phyloP scores from a whole-genome alignment of 2,888 invertebrate species.

The Mythimna albipuncta region DNA sequence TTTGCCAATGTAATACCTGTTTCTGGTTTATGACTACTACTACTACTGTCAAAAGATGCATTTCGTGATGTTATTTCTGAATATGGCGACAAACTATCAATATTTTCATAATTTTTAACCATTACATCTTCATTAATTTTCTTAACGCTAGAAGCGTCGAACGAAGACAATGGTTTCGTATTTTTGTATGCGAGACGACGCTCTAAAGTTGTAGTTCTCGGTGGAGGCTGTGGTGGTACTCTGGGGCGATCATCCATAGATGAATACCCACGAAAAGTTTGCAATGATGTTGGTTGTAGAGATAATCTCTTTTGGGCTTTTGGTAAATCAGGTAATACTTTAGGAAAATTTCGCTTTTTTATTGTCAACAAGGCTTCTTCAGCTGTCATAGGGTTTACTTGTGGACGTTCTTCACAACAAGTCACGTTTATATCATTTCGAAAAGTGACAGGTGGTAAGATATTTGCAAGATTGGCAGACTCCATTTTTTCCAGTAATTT shows the following conservation, averaged over 20 bases:
- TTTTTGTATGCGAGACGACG: constrained; percentile 88
- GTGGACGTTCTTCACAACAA: constrained; percentile 90
- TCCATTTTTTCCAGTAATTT: constrained; percentile 79
- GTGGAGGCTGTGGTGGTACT: constrained; percentile 94
- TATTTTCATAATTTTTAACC: constrained; percentile 82
- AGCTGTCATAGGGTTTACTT: constrained; percentile 88
- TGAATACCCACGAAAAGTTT: constrained; percentile 80
- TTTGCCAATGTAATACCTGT: constrained; percentile 61
- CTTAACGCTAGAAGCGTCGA: constrained; percentile 74
- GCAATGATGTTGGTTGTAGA: constrained; percentile 90
- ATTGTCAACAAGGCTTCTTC: constrained; percentile 94
- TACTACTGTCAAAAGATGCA: constrained; percentile 73
- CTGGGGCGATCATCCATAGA: constrained; percentile 81
- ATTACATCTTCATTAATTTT: constrained; percentile 71
- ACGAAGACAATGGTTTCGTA: constrained; percentile 83
- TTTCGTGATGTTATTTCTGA: constrained; percentile 60
- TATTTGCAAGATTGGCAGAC: constrained; percentile 73
- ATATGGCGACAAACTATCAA: constrained; percentile 75
- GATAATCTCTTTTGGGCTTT: constrained; percentile 91
- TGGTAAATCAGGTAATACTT: constrained; percentile 95
- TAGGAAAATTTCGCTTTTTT: constrained; percentile 95
- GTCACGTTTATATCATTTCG: constrained; percentile 94
- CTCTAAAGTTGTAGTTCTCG: constrained; percentile 93
- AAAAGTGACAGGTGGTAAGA: constrained; percentile 86
- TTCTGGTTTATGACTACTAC: constrained; percentile 66